Base-by-base conservation (phyloP, 2,888 invertebrate species). In the Seira sanloemensis region DNA sequence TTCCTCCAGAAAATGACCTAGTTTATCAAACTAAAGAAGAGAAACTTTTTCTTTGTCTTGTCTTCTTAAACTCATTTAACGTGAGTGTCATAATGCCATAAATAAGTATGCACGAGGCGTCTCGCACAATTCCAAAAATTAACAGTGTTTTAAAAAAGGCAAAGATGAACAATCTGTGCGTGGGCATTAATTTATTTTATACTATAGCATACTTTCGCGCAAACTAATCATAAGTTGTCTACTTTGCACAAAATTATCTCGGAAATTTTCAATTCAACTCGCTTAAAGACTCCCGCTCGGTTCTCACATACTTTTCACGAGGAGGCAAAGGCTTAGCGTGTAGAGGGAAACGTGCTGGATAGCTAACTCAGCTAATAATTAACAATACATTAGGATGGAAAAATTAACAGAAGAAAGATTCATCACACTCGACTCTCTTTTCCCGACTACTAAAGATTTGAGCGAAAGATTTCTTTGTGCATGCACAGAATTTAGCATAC, bases 221-320 rank as follows among this genome's bases (percentile, higher is more conserved):
- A 37, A 37, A 50, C 50, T 50, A 50, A 50, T 50, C 50, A 81
- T 81, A 75, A 81, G 75, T 81, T 81, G 75, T 79, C 79, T 73
- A 79, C 79, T 79, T 79, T 73, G 81, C 69, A 75, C 75, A 81
- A 81, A 81, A 81, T 75, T 75, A 75, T 75, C 77, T 68, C 25
- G 26, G 2, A 75, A 81, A 68, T 75, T 68, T 81, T 81, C 75
- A 75, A 81, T 75, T 81, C 71, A 69, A 74, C 65, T 73, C 50
- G 26, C 68, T 50, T 81, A n/a, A 25, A 18, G 16, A 7, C 50
- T 50, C n/a, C n/a, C n/a, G n/a, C n/a, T n/a, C n/a, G n/a, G n/a
- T 50, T 50, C 16, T 7, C 16, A 7, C 50, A n/a, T 50, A 50
- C 16, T 50, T 12, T 37, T 37, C 12, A 50, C 5, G 16, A 50